These are phyloP conservation scores for Taphrorychus bicolor DNA, from an alignment of 2,888 invertebrate genomes.

Conservation along the genomic window DNA sequence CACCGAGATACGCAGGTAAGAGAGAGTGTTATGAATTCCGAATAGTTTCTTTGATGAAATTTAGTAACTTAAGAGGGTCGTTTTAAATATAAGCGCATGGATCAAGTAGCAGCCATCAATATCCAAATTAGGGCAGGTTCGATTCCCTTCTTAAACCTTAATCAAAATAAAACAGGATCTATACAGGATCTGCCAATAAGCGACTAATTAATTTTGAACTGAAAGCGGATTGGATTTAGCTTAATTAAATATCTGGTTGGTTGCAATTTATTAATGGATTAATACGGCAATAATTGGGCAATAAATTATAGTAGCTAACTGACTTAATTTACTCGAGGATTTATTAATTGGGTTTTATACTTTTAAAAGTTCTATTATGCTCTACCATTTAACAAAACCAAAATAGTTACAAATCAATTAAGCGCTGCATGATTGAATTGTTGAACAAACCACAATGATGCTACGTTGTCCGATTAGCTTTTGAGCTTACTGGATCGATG, in stretches of 20 bases:
- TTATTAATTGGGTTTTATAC: too few species aligned
- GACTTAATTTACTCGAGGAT: neutral
- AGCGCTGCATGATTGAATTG: too few species aligned
- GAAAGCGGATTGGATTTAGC: neutral
- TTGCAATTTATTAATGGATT: constrained; percentile 9
- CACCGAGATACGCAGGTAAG: constrained; percentile 82
- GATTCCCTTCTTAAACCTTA: too few species aligned
- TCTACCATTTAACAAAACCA: too few species aligned
- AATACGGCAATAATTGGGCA: neutral
- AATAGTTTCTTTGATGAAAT: neutral
- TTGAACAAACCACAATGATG: too few species aligned
- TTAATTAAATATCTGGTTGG: neutral
- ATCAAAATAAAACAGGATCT: too few species aligned
- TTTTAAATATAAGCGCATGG: neutral
- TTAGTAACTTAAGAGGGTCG: too few species aligned
- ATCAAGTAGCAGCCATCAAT: neutral
- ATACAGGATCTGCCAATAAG: neutral
- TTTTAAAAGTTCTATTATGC: too few species aligned
- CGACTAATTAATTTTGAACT: neutral
- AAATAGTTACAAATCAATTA: too few species aligned
- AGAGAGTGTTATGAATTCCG: neutral
- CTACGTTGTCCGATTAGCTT: neutral
- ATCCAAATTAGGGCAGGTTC: neutral
- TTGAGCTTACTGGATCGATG: neutral
- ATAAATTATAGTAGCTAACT: neutral